phyloP scores from a whole-genome alignment of 1,140 invertebrate genomes.

The Leptoteleia sp. region DNA sequence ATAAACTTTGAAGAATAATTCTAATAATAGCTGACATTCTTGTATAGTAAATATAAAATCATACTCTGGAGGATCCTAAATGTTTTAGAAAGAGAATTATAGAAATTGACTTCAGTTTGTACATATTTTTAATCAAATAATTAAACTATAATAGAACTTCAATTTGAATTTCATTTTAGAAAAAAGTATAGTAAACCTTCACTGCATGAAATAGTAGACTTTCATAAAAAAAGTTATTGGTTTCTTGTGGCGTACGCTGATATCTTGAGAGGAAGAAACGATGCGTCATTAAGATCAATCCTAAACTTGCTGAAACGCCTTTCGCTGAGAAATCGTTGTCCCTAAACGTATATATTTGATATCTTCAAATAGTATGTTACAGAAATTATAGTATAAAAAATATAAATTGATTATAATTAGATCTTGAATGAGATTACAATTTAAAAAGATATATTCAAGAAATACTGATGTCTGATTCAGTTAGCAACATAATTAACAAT shows the following conservation, averaged over 20 bases:
- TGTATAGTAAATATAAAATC: constrained; percentile 67
- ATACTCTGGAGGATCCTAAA: constrained; percentile 71
- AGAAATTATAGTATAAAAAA: background rate
- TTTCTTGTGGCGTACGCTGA: constrained; percentile 65
- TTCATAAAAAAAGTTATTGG: constrained; percentile 68
- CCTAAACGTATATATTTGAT: constrained; percentile 57
- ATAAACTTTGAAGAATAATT: constrained; percentile 68
- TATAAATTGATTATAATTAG: background rate
- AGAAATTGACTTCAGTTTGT: background rate
- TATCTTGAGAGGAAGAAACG: constrained; percentile 67
- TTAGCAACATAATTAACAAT: too few species aligned
- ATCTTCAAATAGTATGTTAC: constrained; percentile 1
- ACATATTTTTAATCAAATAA: too few species aligned
- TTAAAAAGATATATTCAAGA: too few species aligned
- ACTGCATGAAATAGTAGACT: constrained; percentile 65
- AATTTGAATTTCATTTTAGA: background rate
- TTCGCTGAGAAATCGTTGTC: constrained; percentile 70
- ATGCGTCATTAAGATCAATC: constrained; percentile 70
- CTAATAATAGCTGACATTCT: constrained; percentile 65
- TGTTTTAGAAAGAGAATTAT: constrained; percentile 13
- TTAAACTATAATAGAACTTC: too few species aligned
- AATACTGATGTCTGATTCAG: too few species aligned
- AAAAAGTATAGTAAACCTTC: constrained; percentile 65
- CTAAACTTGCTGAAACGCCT: constrained; percentile 69
- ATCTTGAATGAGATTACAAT: too few species aligned